Base-by-base conservation (phyloP, 1,140 invertebrate genomes). In the Oscheius sp. region DNA sequence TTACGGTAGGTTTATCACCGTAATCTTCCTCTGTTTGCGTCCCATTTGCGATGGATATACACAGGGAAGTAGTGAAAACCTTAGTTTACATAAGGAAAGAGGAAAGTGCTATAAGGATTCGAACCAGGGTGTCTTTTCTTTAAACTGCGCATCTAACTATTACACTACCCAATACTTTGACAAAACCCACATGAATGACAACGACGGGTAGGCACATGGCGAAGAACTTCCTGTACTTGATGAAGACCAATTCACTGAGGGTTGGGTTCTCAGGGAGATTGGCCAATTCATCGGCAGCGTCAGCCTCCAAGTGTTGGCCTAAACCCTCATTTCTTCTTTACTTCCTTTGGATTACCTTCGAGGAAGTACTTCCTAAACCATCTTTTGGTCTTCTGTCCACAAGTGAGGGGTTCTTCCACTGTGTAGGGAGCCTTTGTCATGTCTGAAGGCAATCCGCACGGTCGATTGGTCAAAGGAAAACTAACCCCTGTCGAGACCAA, bases 191-290 rank as follows among this genome's bases (percentile, higher is more conserved):
- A 69, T 78, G 77, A 34, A 78, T 74, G n/a, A 80, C 65, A 29
- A 75, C 13, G 32, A 81, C 70, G 35, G 79, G 79, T 29, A 80
- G 45, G 36, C 75, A 26, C 58, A 80, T 76, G 2, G 74, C 79
- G 28, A 81, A 65, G 38, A 73, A 76, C 49, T 80, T 80, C 23
- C 79, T 58, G 68, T 81, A 78, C 23, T 78, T 73, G n/a, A 68
- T 38, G 36, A 78, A 49, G 23, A 78, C 35, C 36, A 77, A 68
- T 49, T 79, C 74, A 20, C 73, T 70, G 62, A 79, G 69, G 15
- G 69, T 68, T n/a, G 78, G 73, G 66, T 79, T 61, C n/a, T 61
- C 15, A 4, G 78, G 45, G 49, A 79, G 36, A 35, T 61, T 28
- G 18, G 64, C 20, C 46, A 73, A 18, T 58, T 77, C 68, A 2